Conservation (phyloP, 2,113 vertebrate species). For the Calonectris borealis region DNA sequence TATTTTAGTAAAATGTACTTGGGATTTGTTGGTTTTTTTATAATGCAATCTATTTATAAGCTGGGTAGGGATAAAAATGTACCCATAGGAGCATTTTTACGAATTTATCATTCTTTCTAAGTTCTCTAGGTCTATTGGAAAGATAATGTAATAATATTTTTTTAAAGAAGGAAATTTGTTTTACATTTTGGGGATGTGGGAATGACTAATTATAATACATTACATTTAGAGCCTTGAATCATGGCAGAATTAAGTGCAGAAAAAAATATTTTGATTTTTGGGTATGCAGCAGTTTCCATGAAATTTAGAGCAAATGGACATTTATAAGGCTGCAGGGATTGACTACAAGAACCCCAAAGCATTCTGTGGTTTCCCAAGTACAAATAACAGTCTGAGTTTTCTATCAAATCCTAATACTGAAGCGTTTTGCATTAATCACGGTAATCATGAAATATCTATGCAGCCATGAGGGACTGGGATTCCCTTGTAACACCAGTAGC, state of each 20-base stretch:
- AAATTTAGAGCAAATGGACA: not conserved
- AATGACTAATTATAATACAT: not conserved
- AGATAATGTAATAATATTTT: not conserved
- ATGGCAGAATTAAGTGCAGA: not conserved
- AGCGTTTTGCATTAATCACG: not conserved
- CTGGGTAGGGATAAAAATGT: not conserved
- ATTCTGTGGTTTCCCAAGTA: not conserved
- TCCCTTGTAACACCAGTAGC: not conserved
- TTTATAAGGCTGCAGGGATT: not conserved
- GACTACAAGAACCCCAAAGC: not conserved
- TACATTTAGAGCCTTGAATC: not conserved
- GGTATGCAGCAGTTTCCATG: not conserved
- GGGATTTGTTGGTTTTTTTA: not conserved
- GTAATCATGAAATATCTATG: not conserved
- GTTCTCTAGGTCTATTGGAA: not conserved
- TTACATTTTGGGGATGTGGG: not conserved
- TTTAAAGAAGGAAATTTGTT: not conserved
- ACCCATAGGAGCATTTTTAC: not conserved
- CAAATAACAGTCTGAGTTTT: not conserved
- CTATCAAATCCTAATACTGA: not conserved
- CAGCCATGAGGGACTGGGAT: not conserved
- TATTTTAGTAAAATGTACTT: not conserved
- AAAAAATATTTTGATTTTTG: not conserved
- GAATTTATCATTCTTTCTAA: not conserved
- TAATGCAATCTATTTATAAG: not conserved